phyloP scores from a whole-genome alignment of 2,888 invertebrate species.

The Eledona agricola region DNA sequence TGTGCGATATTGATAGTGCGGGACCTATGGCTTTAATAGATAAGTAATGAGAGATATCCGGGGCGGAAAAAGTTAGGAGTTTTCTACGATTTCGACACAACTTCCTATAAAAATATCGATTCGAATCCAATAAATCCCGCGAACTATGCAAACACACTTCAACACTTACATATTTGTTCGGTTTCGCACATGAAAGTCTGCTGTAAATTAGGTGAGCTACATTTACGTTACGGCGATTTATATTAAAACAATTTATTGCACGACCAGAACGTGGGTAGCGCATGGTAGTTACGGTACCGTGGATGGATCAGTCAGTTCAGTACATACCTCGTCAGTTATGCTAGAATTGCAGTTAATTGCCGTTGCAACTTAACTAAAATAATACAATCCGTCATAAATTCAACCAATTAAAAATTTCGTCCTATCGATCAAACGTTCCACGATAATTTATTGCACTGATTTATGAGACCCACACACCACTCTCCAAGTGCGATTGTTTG shows the following conservation, averaged over 20 bases:
- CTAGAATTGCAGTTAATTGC: no score
- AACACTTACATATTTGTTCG: slow-evolving; percentile 31
- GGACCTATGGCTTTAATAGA: slow-evolving; percentile 16
- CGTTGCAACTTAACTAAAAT: no score
- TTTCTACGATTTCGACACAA: slow-evolving; percentile 26
- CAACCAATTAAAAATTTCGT: no score
- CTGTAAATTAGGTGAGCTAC: slow-evolving; percentile 44
- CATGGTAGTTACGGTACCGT: no score
- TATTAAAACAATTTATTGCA: slow-evolving; percentile 45
- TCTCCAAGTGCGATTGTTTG: no score
- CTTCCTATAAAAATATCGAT: slow-evolving; percentile 30
- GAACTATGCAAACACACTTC: slow-evolving; percentile 28
- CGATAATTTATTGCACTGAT: no score
- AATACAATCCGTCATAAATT: no score
- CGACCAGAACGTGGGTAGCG: slow-evolving; percentile 11
- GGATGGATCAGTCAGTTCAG: no score
- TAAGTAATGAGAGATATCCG: slow-evolving; percentile 10
- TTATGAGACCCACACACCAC: no score
- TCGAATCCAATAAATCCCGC: slow-evolving; percentile 23
- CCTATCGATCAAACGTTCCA: no score
- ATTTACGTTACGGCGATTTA: slow-evolving; percentile 44
- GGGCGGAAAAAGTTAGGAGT: slow-evolving; percentile 27
- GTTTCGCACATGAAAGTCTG: slow-evolving; percentile 35
- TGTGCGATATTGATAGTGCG: slow-evolving; percentile 16
- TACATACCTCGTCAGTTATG: no score